Conservation (phyloP, 2,113 vertebrate species). For the Sardina pilchardus region DNA sequence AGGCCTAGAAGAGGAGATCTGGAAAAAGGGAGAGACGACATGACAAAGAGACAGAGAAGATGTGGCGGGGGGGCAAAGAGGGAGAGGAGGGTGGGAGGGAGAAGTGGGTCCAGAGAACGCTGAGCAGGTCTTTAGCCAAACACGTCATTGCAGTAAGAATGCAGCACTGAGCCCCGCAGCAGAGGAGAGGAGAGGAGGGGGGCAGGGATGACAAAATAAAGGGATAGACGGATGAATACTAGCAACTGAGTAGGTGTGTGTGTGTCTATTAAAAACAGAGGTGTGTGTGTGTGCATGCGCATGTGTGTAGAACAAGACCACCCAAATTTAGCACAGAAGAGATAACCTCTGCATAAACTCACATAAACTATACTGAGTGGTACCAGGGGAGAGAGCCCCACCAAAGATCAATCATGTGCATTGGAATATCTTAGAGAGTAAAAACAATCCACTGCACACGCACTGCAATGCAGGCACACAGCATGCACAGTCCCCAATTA, state of each 20-base stretch:
- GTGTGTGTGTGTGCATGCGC: neutral
- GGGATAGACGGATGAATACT: neutral
- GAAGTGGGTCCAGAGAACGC: conserved; percentile 50
- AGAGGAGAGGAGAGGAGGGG: neutral
- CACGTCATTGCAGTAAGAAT: conserved; percentile 66
- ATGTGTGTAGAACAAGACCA: neutral
- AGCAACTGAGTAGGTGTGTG: too few species aligned
- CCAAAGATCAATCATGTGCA: neutral
- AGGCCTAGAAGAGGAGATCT: too few species aligned
- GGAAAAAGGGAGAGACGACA: too few species aligned
- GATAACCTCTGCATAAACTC: neutral
- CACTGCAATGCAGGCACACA: neutral
- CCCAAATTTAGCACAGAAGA: neutral
- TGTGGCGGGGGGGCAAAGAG: conserved; percentile 9
- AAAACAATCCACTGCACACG: neutral
- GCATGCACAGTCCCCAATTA: too few species aligned
- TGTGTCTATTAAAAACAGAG: neutral
- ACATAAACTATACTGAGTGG: neutral
- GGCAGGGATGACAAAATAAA: neutral
- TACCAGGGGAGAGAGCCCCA: neutral
- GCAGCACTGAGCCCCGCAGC: conserved; percentile 49
- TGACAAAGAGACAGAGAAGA: neutral
- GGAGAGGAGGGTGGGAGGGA: conserved; percentile 25
- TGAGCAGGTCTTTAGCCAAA: conserved; percentile 58
- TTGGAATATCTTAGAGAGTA: neutral